phyloP scores from a whole-genome alignment of 2,888 invertebrate species.

The Scaptomyza caliginosa region DNA sequence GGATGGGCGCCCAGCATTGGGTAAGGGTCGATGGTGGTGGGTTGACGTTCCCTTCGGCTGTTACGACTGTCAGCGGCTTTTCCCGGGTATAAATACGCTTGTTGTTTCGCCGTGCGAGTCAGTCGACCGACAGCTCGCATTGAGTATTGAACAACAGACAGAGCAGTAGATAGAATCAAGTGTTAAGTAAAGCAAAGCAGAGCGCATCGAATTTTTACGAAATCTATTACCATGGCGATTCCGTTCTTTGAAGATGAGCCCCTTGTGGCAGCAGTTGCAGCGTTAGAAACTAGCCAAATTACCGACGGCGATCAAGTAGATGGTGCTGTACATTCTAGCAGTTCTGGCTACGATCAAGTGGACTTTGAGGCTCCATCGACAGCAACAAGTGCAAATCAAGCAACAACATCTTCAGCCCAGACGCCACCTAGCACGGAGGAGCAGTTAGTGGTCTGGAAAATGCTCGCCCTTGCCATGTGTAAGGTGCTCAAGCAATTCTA shows the following conservation, averaged over 20 bases:
- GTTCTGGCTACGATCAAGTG: conserved; percentile 58
- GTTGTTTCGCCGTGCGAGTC: conserved; percentile 51
- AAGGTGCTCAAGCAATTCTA: conserved; percentile 81
- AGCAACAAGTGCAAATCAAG: conserved; percentile 44
- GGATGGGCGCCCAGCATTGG: conserved; percentile 49
- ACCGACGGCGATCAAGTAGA: conserved; percentile 77
- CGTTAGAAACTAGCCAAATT: conserved; percentile 40
- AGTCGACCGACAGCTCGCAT: conserved; percentile 58
- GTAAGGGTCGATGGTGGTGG: conserved; percentile 56
- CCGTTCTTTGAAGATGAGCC: conserved; percentile 81
- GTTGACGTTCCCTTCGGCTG: conserved; percentile 40
- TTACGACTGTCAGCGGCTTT: conserved; percentile 36
- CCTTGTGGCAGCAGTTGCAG: conserved; percentile 34
- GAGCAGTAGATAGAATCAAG: conserved; percentile 1
- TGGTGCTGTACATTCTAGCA: conserved; percentile 51
- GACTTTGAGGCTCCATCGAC: conserved; percentile 64
- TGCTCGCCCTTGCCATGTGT: conserved; percentile 81
- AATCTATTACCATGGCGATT: conserved; percentile 77
- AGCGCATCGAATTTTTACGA: conserved; percentile 32
- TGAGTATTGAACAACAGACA: conserved; percentile 24
- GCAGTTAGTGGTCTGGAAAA: conserved; percentile 80
- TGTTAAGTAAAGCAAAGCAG: conserved; percentile 3
- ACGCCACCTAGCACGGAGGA: conserved; percentile 59
- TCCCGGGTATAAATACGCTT: conserved; percentile 75
- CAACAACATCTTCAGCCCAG: neutral